Base-by-base conservation (phyloP, 2,113 vertebrate genomes). In the Dolichotis patagonum region DNA sequence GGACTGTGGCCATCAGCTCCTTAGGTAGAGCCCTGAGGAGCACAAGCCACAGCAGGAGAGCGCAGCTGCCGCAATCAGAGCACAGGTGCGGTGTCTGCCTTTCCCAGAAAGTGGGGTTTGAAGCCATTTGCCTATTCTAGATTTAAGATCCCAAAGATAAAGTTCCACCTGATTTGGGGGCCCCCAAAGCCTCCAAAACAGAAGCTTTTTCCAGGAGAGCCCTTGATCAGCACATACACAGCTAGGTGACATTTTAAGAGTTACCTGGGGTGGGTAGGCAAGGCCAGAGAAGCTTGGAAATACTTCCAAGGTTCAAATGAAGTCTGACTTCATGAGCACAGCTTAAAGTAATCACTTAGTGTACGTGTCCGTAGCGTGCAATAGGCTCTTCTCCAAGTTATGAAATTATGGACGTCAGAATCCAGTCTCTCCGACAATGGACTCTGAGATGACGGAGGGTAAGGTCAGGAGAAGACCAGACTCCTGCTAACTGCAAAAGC, bases 1-100 rank as follows among this genome's bases (percentile, higher is more conserved):
- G 73, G 28, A 83, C 1, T 0, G 75, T 6, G 14, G 4, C 4
- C 0, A 0, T 35, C 1, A 0, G 20, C 30, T 54, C 4, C 8
- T 52, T 17, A n/a, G n/a, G 28, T 26, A 28, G 71, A 63, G 52
- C 2, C 30, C 0, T 2, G 0, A 0, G 30, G 32, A 4, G 56
- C 80, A 46, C 14, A 5, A 82, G 67, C 9, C 0, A 1, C 38
- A 2, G 13, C 43, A 46, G 30, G 43, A 16, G 20, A 2, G 60
- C 41, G 0, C 77, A 56, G 22, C 22, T 35, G 62, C 8, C 2
- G 11, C 69, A 6, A 6, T 14, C 75, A 1, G 3, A 9, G 20
- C 24, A 1, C 67, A n/a, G n/a, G n/a, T n/a, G n/a, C n/a, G n/a
- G 19, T 7, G 17, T 0, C 11, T 52, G 22, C 49, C 14, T 28